Evolutionary conservation across 92 coral and sea anemone species (phyloP).

Genomic region (Palythoa caribaeorum): DNA sequence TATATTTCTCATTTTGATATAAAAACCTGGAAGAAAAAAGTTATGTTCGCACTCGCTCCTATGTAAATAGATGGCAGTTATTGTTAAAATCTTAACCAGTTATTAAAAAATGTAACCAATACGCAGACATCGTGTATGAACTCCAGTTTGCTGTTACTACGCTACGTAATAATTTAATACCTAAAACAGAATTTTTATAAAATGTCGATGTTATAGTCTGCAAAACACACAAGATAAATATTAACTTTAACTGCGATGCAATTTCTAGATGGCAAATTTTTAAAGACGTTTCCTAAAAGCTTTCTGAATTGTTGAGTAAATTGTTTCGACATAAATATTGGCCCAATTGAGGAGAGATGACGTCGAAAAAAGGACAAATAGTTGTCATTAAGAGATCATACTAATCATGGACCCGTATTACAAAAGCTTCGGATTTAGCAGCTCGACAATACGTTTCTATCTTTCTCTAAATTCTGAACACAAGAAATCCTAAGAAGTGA

Average conservation of each 20-base stretch:
- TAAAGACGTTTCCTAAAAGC: neutral
- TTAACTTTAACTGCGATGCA: neutral
- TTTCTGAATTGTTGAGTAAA: slow-evolving; percentile 14
- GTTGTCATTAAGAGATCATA: slow-evolving; percentile 13
- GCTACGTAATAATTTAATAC: neutral
- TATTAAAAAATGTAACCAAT: neutral
- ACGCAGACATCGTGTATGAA: neutral
- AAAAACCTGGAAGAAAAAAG: too few species aligned
- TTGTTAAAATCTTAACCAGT: neutral
- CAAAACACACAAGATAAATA: too few species aligned
- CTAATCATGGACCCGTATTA: neutral
- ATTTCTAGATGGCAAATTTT: neutral
- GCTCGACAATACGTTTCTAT: neutral
- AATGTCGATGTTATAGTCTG: neutral
- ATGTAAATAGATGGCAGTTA: too few species aligned
- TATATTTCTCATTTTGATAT: too few species aligned
- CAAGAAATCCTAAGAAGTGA: too few species aligned
- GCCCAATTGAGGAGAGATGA: slow-evolving; percentile 15
- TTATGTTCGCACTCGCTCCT: too few species aligned
- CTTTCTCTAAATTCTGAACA: neutral
- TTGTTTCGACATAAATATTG: neutral
- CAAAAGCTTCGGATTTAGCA: neutral
- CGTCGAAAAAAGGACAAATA: slow-evolving; percentile 6
- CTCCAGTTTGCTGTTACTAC: neutral
- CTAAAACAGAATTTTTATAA: neutral